phyloP scores from a whole-genome alignment of 2,113 vertebrate genomes.

The Halichoeres trimaculatus region DNA sequence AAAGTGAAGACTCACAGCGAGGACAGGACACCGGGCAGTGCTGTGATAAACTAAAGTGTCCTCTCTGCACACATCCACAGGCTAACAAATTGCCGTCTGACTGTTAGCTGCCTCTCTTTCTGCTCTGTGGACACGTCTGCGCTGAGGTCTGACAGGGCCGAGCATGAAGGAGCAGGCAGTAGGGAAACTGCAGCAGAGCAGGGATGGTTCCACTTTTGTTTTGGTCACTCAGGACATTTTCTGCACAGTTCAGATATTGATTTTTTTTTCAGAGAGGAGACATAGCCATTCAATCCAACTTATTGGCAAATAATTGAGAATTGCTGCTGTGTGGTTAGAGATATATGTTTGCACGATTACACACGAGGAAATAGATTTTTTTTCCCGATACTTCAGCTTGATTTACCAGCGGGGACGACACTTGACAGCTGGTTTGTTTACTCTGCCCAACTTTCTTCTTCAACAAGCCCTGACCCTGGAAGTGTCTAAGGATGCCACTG shows the following conservation, averaged over 20 bases:
- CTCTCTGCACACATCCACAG: constrained; percentile 26
- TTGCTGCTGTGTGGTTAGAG: not conserved
- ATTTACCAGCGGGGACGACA: not conserved
- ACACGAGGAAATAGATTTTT: not conserved
- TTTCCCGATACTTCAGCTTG: not conserved
- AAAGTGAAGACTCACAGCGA: constrained; percentile 20
- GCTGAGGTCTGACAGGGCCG: constrained; percentile 10
- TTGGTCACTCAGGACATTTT: not conserved
- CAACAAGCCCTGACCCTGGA: not conserved
- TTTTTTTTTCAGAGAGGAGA: not conserved
- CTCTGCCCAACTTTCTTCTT: constrained; percentile 14
- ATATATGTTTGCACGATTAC: constrained; percentile 13
- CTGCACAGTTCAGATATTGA: constrained; percentile 23
- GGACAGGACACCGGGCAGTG: too few species aligned
- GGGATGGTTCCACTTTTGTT: constrained; percentile 28
- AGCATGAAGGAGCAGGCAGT: constrained; percentile 37
- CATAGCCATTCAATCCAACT: not conserved
- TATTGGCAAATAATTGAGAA: constrained; percentile 15
- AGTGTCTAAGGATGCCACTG: constrained; percentile 7
- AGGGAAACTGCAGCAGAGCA: constrained; percentile 22
- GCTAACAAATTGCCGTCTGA: constrained; percentile 45
- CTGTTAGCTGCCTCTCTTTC: constrained; percentile 14
- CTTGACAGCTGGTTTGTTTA: not conserved
- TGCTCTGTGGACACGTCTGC: constrained; percentile 27
- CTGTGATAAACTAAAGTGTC: constrained; percentile 46